Evolutionary conservation across 2,797 vertebrate genomes (phyloP), one percentile per base, ranked within the genome.

Genomic region (Danio choprae): DNA sequence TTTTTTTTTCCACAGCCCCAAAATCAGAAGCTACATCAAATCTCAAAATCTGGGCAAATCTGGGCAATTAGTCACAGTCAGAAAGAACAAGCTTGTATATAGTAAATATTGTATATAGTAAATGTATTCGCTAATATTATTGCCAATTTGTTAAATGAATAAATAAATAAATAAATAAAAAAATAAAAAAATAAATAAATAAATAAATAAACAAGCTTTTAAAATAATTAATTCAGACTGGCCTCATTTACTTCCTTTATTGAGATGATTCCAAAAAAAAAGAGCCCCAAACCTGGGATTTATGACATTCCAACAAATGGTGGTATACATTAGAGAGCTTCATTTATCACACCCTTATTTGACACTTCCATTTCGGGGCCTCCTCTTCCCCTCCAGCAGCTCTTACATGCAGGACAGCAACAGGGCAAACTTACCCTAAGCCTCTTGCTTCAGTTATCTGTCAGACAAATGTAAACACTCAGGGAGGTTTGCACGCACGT

Each of bases 271-370:
- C 29, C n/a, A n/a, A n/a, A n/a, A n/a, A n/a, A 56, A 59, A 56
- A 6, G 6, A 80, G n/a, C 44, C 43, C 53, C 41, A 79, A 65
- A 62, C 36, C 36, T 5, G 41, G 77, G 59, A 86, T 86, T 87
- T 87, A 86, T 68, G 50, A 65, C 58, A 44, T 76, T 79, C 40
- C 82, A 75, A 77, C 65, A 68, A 77, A 81, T 87, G 80, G 67
- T 82, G 60, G 53, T 79, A 20, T 51, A 53, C 67, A 74, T 86
- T 60, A 85, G 78, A 89, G 74, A 69, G 60, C 82, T 12, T 84
- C 83, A 65, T 86, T 84, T 74, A 74, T 82, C 69, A 77, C 46
- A 53, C 40, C 56, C 59, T 82, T 70, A 58, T 79, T 86, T 90
- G 73, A 83, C 80, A 83, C 75, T 82, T 79, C 78, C 43, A 56